These are phyloP conservation scores for Drosophila azteca DNA, from an alignment of 1,140 invertebrate genomes.

Conservation along the genomic window DNA sequence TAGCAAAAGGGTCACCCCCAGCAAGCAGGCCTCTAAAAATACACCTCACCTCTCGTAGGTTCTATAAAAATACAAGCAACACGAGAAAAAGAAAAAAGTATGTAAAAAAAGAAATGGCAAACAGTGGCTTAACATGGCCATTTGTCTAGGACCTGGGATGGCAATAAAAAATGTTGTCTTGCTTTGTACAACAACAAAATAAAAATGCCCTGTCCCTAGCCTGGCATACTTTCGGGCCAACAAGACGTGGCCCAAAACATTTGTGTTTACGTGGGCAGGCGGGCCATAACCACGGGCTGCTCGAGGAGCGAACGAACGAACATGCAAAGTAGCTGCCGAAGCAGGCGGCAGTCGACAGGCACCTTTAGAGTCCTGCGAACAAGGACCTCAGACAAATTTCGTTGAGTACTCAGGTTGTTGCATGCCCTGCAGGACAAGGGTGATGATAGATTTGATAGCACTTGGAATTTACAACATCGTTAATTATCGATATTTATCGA, in stretches of 20 bases:
- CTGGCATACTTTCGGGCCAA: slow-evolving; percentile 18
- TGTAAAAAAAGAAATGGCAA: slow-evolving; percentile 17
- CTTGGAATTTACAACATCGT: too few relatives aligned
- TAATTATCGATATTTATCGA: too few relatives aligned
- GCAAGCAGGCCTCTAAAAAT: slow-evolving; percentile 3
- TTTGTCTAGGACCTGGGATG: slow-evolving; percentile 31
- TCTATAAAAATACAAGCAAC: slow-evolving; percentile 19
- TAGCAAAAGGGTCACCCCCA: slow-evolving; percentile 6
- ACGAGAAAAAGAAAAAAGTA: slow-evolving; percentile 1
- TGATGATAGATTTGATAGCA: too few relatives aligned
- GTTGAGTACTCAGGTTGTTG: slow-evolving; percentile 23
- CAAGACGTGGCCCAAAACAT: slow-evolving; percentile 34
- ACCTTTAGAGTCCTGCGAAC: background rate
- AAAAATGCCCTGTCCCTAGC: background rate
- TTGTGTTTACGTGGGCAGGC: slow-evolving; percentile 44
- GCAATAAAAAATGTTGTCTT: slow-evolving; percentile 39
- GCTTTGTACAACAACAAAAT: background rate
- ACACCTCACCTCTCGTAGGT: background rate
- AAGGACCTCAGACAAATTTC: slow-evolving; percentile 23
- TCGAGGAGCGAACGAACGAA: background rate
- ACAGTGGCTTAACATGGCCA: slow-evolving; percentile 31
- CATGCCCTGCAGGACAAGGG: background rate
- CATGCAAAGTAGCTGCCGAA: slow-evolving; percentile 40
- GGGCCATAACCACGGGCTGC: background rate
- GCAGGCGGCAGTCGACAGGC: slow-evolving; percentile 4